Base-by-base conservation (phyloP, 53 echinoderm and acorn worm genomes). In the Holothuria leucospilota region DNA sequence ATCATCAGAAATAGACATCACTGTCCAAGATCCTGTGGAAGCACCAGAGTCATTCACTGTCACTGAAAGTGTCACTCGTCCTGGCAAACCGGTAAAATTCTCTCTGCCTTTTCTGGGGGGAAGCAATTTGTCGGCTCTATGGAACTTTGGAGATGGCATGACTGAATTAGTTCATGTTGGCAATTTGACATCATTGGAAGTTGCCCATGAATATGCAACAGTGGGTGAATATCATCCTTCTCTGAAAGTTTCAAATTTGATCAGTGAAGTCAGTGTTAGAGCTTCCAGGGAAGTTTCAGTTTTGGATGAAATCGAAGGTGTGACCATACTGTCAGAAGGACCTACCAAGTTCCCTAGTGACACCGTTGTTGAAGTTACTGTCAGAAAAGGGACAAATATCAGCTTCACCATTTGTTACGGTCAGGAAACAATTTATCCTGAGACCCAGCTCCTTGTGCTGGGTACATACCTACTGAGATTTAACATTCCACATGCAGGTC, bases 301-400 rank as follows among this genome's bases (percentile, higher is more conserved):
- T 12, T 74, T 87, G 72, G 87, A 93, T 20, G 38, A 62, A 8
- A 62, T 93, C 11, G n/a, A 66, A 20, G 95, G 89, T 21, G 73
- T 97, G 20, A 87, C 64, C 42, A 82, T 94, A 1, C 30, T 62
- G 26, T 88, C 88, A 41, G 60, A 72, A 29, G 51, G 71, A 39
- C 90, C 95, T 0, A 93, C 92, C 30, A 13, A 87, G 46, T 63
- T 93, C 0, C 86, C 85, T 24, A 20, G 80, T 52, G 51, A 78
- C 6, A 86, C 95, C 0, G 62, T 56, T 62, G 72, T 98, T 24
- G 69, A 89, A 26, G 87, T 84, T 2, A 75, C 71, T 6, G 51
- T 93, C 25, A 84, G 40, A 9, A 61, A 81, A 79, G 95, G 98
- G 20, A 84, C 95, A 5, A 78, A 93, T 68, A 62, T 98, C 56